Percentiles rank a stretch among this genome's conserved stretches.
Evolutionary conservation across 2,888 invertebrate genomes (phyloP).

Genomic region (Linnaemya vulpina): DNA sequence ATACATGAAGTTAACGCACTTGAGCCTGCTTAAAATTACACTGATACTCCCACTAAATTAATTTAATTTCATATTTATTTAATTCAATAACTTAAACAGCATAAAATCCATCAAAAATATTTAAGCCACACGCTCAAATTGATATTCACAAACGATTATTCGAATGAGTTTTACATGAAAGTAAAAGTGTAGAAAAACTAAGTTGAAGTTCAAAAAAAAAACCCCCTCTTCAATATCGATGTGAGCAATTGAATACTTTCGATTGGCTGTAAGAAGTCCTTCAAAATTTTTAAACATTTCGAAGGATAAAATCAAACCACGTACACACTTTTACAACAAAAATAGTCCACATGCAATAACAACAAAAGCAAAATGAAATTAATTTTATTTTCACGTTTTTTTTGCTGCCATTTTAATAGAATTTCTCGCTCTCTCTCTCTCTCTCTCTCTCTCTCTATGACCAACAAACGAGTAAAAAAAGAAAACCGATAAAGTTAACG

Average conservation of each 20-base stretch:
- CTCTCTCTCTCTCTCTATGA: too few species aligned
- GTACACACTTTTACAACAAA: conserved; percentile 38
- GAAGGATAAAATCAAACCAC: conserved; percentile 26
- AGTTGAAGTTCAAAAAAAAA: background rate
- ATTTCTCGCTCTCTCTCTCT: too few species aligned
- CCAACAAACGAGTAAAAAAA: background rate
- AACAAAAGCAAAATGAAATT: conserved; percentile 28
- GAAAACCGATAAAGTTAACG: conserved; percentile 9
- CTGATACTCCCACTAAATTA: too few species aligned
- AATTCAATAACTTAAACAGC: too few species aligned
- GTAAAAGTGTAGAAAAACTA: background rate
- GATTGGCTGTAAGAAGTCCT: conserved; percentile 39
- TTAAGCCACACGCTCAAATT: background rate
- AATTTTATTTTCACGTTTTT: conserved; percentile 23
- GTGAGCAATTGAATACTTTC: conserved; percentile 14
- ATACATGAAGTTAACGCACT: too few species aligned
- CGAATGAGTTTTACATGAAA: background rate
- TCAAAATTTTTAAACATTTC: conserved; percentile 41
- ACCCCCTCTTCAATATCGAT: background rate
- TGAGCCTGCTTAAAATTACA: too few species aligned
- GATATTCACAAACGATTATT: background rate
- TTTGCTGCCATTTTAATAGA: conserved; percentile 1
- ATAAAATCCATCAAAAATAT: too few species aligned
- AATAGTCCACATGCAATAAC: background rate
- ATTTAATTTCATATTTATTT: too few species aligned